Conservation (phyloP, 2,797 vertebrate genomes). For the Neomorphus geoffroyi region DNA sequence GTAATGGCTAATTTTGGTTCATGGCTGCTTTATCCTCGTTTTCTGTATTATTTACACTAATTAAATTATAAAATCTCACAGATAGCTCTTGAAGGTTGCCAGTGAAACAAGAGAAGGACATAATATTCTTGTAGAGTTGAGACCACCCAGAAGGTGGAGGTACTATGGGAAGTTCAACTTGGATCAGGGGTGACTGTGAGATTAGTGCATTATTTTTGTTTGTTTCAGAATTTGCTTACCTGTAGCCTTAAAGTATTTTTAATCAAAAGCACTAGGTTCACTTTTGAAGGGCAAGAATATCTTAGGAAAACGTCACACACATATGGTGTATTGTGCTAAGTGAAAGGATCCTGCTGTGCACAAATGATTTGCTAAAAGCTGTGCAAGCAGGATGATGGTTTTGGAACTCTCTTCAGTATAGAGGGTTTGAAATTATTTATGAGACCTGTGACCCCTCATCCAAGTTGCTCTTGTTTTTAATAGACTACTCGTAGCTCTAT, state of each 20-base stretch:
- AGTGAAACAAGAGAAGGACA: neutral
- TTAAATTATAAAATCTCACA: constrained; percentile 15
- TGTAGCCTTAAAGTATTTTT: neutral
- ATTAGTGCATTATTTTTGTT: neutral
- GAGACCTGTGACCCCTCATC: neutral
- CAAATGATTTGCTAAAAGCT: neutral
- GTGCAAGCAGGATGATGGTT: neutral
- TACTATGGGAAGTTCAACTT: neutral
- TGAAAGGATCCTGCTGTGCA: neutral
- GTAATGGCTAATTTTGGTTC: neutral
- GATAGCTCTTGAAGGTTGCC: neutral
- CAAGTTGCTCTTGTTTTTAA: neutral
- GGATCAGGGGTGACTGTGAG: neutral
- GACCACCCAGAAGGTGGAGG: neutral
- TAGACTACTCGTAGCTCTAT: neutral
- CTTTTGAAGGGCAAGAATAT: neutral
- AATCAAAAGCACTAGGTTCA: neutral
- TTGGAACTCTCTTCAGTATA: neutral
- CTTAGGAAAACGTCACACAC: fast-evolving
- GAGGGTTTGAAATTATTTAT: neutral
- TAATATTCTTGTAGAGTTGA: neutral
- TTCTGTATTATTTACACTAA: constrained; percentile 49
- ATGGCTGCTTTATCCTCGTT: constrained; percentile 7
- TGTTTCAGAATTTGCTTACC: neutral
- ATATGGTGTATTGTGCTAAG: neutral